Base-by-base conservation (phyloP, 2,888 invertebrate genomes). In the Macaria notata region DNA sequence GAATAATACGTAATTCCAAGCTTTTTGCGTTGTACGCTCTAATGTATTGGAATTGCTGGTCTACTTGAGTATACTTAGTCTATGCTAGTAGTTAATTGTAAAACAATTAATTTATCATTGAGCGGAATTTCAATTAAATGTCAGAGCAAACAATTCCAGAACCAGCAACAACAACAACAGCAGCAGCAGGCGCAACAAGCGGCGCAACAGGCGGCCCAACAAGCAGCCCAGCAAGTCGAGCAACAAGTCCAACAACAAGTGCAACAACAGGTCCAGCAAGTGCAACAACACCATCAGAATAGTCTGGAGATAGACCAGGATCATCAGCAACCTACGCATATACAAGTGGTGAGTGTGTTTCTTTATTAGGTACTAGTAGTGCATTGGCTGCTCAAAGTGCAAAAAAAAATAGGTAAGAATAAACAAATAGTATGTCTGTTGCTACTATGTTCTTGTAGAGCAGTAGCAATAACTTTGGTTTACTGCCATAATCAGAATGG, bases 281-380 rank as follows among this genome's bases (percentile, higher is more conserved):
- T 88, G 68, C 77, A 58, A 3, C 64, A 59, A 46, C 59, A 64
- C 33, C 92, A 84, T 71, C 93, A 83, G 77, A 90, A 69, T 59
- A 78, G 66, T 70, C 75, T 79, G 60, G 91, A 83, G 61, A 69
- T 83, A 68, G 88, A 91, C 0, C 86, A 88, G 56, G 88, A 92
- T 2, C 92, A 87, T 50, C 87, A 88, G 49, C 90, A 92, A 61
- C 88, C 92, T 50, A 81, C 92, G 70, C 84, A 89, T 61, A 90
- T 91, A 82, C 90, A 91, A 88, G 88, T 90, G 70, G 90, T 90
- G 48, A 84, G 81, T 76, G 49, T 31, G 54, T 44, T n/a, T 30
- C 7, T 49, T 31, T 51, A 29, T 36, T 36, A 33, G 4, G 4
- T 4, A 36, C 33, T 36, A 2, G 33, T 7, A 36, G 7, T 7